These are phyloP conservation scores for Parapristionchus giblindavisi DNA, from an alignment of 2,888 invertebrate genomes.

Conservation along the genomic window DNA sequence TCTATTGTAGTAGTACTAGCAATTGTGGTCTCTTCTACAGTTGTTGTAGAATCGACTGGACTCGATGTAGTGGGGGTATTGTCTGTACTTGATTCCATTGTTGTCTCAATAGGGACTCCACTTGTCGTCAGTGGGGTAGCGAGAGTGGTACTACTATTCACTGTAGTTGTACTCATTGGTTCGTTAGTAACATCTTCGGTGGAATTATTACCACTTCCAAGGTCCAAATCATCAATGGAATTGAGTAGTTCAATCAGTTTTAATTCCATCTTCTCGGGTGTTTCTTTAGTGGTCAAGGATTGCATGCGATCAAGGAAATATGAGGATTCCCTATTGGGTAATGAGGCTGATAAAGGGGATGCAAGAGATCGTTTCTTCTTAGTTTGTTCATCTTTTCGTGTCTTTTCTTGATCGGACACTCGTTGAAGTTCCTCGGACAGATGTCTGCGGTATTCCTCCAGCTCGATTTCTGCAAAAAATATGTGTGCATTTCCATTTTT, in stretches of 20 bases:
- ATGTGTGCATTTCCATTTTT: no score
- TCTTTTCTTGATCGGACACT: not conserved
- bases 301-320: constrained; percentile 53
- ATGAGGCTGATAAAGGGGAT: constrained; percentile 27
- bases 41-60: not conserved
- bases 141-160: not conserved
- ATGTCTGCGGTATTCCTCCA: constrained; percentile 18
- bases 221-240: not conserved
- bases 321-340: constrained; percentile 49
- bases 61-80: not conserved
- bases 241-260: constrained; percentile 23
- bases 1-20: no score
- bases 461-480: constrained; percentile 12
- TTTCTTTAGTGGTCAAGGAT: constrained; percentile 41
- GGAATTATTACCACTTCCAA: not conserved
- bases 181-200: not conserved
- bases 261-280: not conserved
- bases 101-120: no score
- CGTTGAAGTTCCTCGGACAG: constrained; percentile 6
- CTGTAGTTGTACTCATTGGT: not conserved
- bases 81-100: no score
- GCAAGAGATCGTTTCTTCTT: not conserved
- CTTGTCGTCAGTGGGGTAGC: not conserved
- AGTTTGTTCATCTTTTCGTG: not conserved
- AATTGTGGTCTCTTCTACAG: no score